phyloP scores from a whole-genome alignment of 2,888 invertebrate genomes.

The Neocrepidodera transversa region DNA sequence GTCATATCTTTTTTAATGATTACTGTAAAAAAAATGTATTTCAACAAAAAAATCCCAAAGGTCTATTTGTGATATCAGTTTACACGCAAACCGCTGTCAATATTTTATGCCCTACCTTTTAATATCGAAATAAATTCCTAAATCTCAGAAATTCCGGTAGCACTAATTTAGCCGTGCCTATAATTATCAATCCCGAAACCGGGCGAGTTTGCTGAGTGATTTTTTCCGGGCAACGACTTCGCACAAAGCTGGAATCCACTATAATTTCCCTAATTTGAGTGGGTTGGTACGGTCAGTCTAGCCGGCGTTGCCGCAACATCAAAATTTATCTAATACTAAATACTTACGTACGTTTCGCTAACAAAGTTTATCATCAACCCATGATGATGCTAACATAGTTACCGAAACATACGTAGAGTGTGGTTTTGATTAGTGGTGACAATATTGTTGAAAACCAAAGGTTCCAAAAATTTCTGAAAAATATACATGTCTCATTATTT shows the following conservation, averaged over 20 bases:
- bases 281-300: neutral
- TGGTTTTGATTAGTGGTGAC: too few relatives aligned
- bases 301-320: conserved; percentile 9
- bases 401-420: too few relatives aligned
- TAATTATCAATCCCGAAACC: conserved; percentile 18
- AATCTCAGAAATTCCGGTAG: conserved; percentile 12
- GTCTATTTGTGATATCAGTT: neutral
- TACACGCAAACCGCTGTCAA: neutral
- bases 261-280: conserved; percentile 26
- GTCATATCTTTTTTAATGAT: too few relatives aligned
- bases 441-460: too few relatives aligned
- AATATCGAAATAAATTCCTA: conserved; percentile 16
- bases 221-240: conserved; percentile 9
- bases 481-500: too few relatives aligned
- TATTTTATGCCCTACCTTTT: conserved; percentile 12
- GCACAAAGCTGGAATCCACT: conserved; percentile 16
- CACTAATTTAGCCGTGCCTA: conserved; percentile 7
- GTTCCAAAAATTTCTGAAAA: too few relatives aligned
- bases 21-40: too few relatives aligned
- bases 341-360: too few relatives aligned
- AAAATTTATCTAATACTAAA: too few relatives aligned
- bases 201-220: conserved; percentile 4
- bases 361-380: too few relatives aligned
- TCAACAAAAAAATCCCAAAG: too few relatives aligned
- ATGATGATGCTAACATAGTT: too few relatives aligned